These are phyloP conservation scores for Coluber constrictor DNA, from an alignment of 2,797 vertebrate species.

Conservation along the genomic window DNA sequence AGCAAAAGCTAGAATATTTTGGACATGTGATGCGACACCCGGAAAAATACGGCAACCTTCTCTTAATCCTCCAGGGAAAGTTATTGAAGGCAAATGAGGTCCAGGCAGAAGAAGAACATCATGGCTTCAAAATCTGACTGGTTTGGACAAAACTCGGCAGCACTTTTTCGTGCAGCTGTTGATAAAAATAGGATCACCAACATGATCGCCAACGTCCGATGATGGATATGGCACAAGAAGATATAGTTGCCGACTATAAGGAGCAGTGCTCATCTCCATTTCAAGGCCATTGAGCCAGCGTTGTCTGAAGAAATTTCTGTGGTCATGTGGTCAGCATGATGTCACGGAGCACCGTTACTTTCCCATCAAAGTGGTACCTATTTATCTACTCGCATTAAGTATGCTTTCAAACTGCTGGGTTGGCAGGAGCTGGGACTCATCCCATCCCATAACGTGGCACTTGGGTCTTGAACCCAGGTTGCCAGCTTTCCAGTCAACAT, in stretches of 20 bases:
- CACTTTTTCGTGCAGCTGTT: too few species aligned
- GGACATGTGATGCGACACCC: too few species aligned
- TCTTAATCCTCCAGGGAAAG: too few species aligned
- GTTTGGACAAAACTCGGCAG: too few species aligned
- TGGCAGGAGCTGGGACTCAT: not conserved
- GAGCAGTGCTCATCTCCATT: not conserved
- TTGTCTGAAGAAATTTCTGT: not conserved
- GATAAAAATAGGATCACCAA: too few species aligned
- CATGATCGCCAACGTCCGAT: too few species aligned
- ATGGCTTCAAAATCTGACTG: too few species aligned
- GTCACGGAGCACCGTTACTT: accelerated
- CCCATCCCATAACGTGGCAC: not conserved
- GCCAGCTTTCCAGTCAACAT: not conserved
- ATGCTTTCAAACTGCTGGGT: not conserved
- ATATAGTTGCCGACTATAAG: not conserved
- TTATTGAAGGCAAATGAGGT: too few species aligned
- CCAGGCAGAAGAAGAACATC: too few species aligned
- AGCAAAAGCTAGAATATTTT: too few species aligned
- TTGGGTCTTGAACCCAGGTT: not conserved
- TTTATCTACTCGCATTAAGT: not conserved
- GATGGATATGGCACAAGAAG: too few species aligned
- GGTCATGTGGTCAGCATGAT: not conserved
- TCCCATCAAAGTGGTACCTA: not conserved
- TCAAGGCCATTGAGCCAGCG: not conserved
- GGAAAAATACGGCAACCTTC: too few species aligned